These are phyloP conservation scores for Parauchenoglanis punctatus DNA, from an alignment of 2,797 vertebrate species.

Conservation along the genomic window DNA sequence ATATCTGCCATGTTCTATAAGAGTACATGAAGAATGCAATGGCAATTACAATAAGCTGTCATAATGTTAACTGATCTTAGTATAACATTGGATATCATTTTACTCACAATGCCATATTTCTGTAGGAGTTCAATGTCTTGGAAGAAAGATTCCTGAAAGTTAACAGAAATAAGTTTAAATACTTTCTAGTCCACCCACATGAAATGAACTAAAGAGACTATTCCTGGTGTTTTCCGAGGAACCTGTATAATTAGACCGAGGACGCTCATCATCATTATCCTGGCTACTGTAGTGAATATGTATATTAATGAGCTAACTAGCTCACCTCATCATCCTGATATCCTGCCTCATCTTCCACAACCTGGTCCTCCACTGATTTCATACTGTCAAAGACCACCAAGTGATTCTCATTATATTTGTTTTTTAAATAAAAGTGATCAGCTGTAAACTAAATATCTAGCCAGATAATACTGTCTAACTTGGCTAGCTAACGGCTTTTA, in stretches of 20 bases:
- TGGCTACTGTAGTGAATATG: background rate
- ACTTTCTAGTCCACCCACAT: background rate
- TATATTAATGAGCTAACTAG: background rate
- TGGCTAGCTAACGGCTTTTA: background rate
- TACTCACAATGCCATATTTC: constrained; percentile 95
- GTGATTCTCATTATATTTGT: background rate
- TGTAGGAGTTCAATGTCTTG: constrained; percentile 96
- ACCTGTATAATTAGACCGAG: background rate
- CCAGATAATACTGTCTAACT: background rate
- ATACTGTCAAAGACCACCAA: constrained; percentile 62
- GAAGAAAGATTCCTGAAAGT: constrained; percentile 90
- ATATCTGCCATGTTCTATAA: constrained; percentile 93
- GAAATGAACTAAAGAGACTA: background rate
- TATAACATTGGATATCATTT: background rate
- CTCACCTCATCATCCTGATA: constrained; percentile 90
- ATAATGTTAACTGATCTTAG: background rate
- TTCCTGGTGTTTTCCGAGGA: background rate
- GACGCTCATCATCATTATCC: no score
- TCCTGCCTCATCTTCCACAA: constrained; percentile 82
- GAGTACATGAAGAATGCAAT: background rate
- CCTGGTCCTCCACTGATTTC: constrained; percentile 86
- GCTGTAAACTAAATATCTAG: no score
- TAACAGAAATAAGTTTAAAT: background rate
- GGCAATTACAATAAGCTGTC: background rate
- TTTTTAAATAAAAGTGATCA: background rate